Evolutionary conservation across 1,140 invertebrate species (phyloP), one percentile per base, ranked within the genome.

Genomic region (Pseudomyrmex cubaensis): DNA sequence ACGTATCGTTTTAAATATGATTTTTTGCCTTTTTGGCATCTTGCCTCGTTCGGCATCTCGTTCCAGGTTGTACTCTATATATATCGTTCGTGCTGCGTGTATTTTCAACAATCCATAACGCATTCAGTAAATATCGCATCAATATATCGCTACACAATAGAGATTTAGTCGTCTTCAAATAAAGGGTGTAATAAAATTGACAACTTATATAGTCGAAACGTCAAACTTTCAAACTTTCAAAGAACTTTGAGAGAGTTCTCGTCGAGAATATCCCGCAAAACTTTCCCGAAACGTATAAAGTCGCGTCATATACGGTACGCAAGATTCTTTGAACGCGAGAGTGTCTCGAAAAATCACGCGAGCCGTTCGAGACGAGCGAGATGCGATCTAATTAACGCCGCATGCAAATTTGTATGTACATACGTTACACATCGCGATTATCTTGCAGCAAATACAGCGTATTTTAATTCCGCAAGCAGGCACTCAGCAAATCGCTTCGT

Each of bases 161-260:
- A 70, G 54, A 69, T 78, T 70, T 59, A 15, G 12, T 44, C 22
- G 17, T 78, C n/a, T 56, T 46, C 54, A 25, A 57, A 78, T 78
- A 70, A 59, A 48, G 15, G 7, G 12, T 35, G 35, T 35, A 35
- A 35, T 35, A 35, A 66, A 78, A 78, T 70, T 54, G 64, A 48
- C 64, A 48, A 78, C 52, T 57, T 70, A 50, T 48, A 48, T 50
- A 35, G 44, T 35, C n/a, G 13, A 48, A 35, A 48, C 15, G 66
- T 17, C 44, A 70, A 78, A 80, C 76, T 80, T 72, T 17, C 44
- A 70, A 78, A 80, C 76, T 80, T 72, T n/a, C 10, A 10, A 70
- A 35, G 48, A 80, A 15, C 59, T 70, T 5, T n/a, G 17, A 48
- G 54, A 57, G 70, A 22, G 15, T 70, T 4, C 5, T 44, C 10